Percentiles rank a stretch among this genome's conserved stretches.
phyloP scores from a whole-genome alignment of 2,113 vertebrate genomes.

The Gallinago paraguaiae region DNA sequence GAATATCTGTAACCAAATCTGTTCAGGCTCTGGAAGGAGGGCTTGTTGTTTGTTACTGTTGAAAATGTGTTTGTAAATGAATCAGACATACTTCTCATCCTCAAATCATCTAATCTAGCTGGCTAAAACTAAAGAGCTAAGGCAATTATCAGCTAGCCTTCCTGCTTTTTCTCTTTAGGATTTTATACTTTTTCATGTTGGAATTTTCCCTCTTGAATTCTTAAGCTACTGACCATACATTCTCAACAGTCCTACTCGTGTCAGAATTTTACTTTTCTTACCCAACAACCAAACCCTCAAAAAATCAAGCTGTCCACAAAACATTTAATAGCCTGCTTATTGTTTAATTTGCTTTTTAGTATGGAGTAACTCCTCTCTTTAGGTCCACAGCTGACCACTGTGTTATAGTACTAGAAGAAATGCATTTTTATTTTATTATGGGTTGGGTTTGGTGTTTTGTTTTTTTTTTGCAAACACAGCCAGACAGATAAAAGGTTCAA shows the following conservation, averaged over 20 bases:
- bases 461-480: background rate
- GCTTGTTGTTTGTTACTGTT: background rate
- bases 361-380: background rate
- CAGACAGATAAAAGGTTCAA: background rate
- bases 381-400: background rate
- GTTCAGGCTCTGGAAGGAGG: background rate
- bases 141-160: background rate
- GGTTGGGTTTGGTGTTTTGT: no score
- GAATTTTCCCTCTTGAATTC: background rate
- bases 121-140: background rate
- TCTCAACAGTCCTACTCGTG: background rate
- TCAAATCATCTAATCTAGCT: background rate
- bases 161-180: background rate
- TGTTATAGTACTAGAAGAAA: background rate
- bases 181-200: background rate
- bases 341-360: background rate
- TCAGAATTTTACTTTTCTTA: background rate
- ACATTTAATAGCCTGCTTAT: background rate
- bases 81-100: background rate
- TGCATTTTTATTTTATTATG: background rate
- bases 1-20: background rate
- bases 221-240: background rate
- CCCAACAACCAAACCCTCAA: background rate
- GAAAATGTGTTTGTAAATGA: background rate
- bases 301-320: background rate